Evolutionary conservation across 2,113 vertebrate genomes (phyloP), one percentile per base, ranked within the genome.

Genomic region (Aptenodytes forsteri): DNA sequence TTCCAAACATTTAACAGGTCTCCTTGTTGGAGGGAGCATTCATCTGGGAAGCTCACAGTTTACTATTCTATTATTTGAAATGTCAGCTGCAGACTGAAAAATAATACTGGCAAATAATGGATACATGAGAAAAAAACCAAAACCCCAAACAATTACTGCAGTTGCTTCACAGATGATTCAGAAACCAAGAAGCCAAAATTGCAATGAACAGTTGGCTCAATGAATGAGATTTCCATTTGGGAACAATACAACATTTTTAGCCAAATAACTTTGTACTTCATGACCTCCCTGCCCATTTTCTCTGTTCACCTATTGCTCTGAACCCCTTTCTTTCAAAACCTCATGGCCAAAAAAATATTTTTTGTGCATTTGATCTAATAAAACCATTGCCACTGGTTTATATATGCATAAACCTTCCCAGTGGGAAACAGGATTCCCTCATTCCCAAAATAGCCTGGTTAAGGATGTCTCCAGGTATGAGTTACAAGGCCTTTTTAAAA

Each of bases 101-200:
- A 76, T 78, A 78, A 87, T 38, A 20, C 50, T 59, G 49, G 44
- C 18, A 61, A 89, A 52, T 84, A 76, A 70, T 27, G 32, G 46
- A 44, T 7, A 13, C 12, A 23, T 10, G 2, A 38, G 50, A 58
- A 93, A 89, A 72, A 38, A 21, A 38, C 3, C n/a, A 13, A 25
- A 17, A 2, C 18, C 5, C 64, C 18, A 72, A 83, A 65, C 30
- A 87, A 92, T 87, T 59, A 16, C 27, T 65, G 69, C 70, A 69
- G 49, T 82, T 95, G 54, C 56, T 89, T 95, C 93, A 91, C 47
- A 65, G 62, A 89, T 89, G 91, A 92, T 89, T 97, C 89, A 95
- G 80, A 92, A 93, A 87, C 19, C 62, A 59, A 92, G 77, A 65
- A 90, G 83, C 69, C 72, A 89, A 83, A 82, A 61, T 5, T 82